phyloP scores from a whole-genome alignment of 2,888 invertebrate genomes.

The Cheilosia scutellata region DNA sequence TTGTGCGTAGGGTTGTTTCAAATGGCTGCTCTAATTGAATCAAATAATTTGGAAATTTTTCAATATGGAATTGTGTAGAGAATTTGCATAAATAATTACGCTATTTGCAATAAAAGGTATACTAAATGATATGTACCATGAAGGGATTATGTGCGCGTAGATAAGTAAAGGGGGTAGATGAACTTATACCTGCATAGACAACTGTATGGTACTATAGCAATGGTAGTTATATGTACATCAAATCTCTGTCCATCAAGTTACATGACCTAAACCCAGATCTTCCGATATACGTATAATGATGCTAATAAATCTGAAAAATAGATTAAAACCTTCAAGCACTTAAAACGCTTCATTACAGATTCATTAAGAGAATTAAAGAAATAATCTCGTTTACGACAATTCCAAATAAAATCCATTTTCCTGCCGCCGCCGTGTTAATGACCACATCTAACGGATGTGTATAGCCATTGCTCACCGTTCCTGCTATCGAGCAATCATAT shows the following conservation, averaged over 20 bases:
- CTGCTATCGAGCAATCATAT: conserved; percentile 21
- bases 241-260: conserved; percentile 22
- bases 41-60: conserved; percentile 82
- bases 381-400: conserved; percentile 62
- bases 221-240: too few species aligned
- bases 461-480: conserved; percentile 8
- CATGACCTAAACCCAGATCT: conserved; percentile 49
- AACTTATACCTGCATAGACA: neutral
- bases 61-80: conserved; percentile 58
- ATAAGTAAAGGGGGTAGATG: neutral
- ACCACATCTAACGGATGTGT: conserved; percentile 68
- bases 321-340: conserved; percentile 57
- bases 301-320: conserved; percentile 56
- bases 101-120: conserved; percentile 54
- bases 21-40: conserved; percentile 80
- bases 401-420: conserved; percentile 58
- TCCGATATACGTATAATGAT: conserved; percentile 43
- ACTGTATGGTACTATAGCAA: too few species aligned
- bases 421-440: conserved; percentile 63
- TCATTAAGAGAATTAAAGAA: conserved; percentile 68
- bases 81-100: conserved; percentile 65
- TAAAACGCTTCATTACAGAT: conserved; percentile 69
- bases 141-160: neutral
- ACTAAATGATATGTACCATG: neutral
- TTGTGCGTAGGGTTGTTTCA: conserved; percentile 33